Evolutionary conservation across 1,140 invertebrate genomes (phyloP).

Genomic region (Heliothis subflexa): DNA sequence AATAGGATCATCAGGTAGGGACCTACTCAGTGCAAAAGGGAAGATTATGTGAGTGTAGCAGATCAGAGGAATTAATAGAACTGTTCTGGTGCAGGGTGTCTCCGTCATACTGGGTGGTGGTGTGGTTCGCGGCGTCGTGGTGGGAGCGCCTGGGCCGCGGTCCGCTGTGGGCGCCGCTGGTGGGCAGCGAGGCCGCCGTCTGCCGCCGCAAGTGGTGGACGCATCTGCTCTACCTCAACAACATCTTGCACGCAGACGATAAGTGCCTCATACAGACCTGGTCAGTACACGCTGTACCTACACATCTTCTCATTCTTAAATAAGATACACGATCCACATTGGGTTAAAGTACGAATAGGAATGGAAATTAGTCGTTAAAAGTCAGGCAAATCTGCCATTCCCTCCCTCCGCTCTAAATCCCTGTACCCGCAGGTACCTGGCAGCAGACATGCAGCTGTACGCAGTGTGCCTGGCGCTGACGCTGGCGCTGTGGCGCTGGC

Average conservation of each 20-base stretch:
- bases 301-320: background rate
- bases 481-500: conserved; percentile 64
- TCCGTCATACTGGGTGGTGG: conserved; percentile 75
- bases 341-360: too few relatives aligned
- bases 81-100: conserved; percentile 64
- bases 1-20: conserved; percentile 75
- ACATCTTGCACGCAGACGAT: conserved; percentile 74
- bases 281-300: conserved; percentile 57
- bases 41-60: background rate
- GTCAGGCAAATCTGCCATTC: too few relatives aligned
- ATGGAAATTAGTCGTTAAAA: background rate
- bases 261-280: conserved; percentile 81
- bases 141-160: conserved; percentile 69
- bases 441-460: conserved; percentile 82
- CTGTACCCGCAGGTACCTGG: conserved; percentile 72
- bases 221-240: conserved; percentile 89
- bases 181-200: conserved; percentile 77
- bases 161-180: conserved; percentile 72
- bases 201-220: conserved; percentile 89
- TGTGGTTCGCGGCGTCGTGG: conserved; percentile 78
- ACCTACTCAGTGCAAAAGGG: too few relatives aligned
- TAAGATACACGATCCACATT: too few relatives aligned
- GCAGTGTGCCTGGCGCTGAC: conserved; percentile 66
- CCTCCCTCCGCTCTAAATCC: too few relatives aligned
- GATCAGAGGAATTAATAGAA: background rate